phyloP scores from a whole-genome alignment of 1,140 invertebrate genomes.

The Elysia chlorotica region DNA sequence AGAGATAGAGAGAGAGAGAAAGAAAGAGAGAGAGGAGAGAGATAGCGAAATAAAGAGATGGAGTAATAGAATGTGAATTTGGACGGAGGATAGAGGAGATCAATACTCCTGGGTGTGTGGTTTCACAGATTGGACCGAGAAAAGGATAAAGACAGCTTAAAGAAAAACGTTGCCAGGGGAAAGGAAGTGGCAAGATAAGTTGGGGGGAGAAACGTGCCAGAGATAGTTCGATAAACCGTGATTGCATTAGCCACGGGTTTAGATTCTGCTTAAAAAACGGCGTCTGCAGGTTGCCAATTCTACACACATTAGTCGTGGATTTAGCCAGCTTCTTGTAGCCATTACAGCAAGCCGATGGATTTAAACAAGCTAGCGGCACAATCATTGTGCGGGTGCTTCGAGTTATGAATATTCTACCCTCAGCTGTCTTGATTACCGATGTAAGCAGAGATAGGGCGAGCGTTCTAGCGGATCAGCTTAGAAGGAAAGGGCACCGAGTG shows the following conservation, averaged over 20 bases:
- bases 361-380: not conserved
- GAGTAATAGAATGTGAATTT: not conserved
- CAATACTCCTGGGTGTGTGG: not conserved
- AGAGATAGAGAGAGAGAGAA: not conserved
- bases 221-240: slow-evolving; percentile 5
- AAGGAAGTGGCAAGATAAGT: not conserved
- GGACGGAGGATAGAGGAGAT: not conserved
- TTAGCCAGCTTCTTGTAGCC: slow-evolving; percentile 6
- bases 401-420: slow-evolving; percentile 15
- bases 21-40: too few relatives aligned
- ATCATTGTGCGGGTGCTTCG: not conserved
- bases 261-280: not conserved
- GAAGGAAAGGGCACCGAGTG: not conserved
- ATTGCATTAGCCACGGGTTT: slow-evolving; percentile 14
- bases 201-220: not conserved
- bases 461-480: not conserved
- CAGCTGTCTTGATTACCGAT: too few relatives aligned
- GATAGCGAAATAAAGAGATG: too few relatives aligned
- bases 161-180: not conserved
- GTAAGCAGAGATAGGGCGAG: not conserved
- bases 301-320: slow-evolving; percentile 14
- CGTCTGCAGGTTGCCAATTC: slow-evolving; percentile 18
- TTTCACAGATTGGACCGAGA: not conserved
- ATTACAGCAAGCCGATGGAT: not conserved
- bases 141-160: not conserved